Conservation (phyloP, 2,888 invertebrate species). For the Machimus rusticus region DNA sequence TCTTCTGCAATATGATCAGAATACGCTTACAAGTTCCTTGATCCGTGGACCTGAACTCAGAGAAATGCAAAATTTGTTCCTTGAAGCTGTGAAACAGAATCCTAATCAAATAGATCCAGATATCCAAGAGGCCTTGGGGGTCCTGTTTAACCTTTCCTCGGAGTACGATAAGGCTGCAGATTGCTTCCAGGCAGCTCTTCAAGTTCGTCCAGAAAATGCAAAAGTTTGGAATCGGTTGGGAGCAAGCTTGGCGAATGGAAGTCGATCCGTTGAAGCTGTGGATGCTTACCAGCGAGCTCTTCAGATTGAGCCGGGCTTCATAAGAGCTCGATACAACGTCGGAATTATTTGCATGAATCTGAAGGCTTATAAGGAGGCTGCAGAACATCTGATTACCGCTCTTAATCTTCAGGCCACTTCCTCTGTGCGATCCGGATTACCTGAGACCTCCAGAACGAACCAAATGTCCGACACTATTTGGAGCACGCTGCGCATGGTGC, state of each 20-base stretch:
- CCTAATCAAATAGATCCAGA: slow-evolving; percentile 82
- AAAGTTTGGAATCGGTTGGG: slow-evolving; percentile 97
- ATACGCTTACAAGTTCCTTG: slow-evolving; percentile 63
- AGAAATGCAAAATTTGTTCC: slow-evolving; percentile 77
- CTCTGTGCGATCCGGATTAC: slow-evolving; percentile 66
- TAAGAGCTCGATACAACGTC: slow-evolving; percentile 95
- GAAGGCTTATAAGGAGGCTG: slow-evolving; percentile 92
- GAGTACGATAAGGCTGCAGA: slow-evolving; percentile 97
- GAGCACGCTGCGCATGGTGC: slow-evolving; percentile 89
- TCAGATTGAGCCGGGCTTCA: slow-evolving; percentile 92
- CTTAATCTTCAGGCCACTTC: slow-evolving; percentile 85
- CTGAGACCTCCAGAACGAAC: slow-evolving; percentile 64
- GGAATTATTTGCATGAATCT: slow-evolving; percentile 98
- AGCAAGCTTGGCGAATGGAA: slow-evolving; percentile 96
- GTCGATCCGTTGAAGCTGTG: slow-evolving; percentile 93
- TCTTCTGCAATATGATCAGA: slow-evolving; percentile 42
- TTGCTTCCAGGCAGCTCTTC: slow-evolving; percentile 90
- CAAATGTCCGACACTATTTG: slow-evolving; percentile 93
- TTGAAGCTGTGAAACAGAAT: slow-evolving; percentile 80
- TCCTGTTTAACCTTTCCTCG: slow-evolving; percentile 91
- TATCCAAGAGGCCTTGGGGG: slow-evolving; percentile 92
- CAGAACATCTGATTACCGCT: slow-evolving; percentile 93
- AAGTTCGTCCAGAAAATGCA: slow-evolving; percentile 79
- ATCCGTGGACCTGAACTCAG: slow-evolving; percentile 63
- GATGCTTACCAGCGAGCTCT: slow-evolving; percentile 94